Conservation (phyloP, 2,113 vertebrate species). For the Prunella fulvescens region DNA sequence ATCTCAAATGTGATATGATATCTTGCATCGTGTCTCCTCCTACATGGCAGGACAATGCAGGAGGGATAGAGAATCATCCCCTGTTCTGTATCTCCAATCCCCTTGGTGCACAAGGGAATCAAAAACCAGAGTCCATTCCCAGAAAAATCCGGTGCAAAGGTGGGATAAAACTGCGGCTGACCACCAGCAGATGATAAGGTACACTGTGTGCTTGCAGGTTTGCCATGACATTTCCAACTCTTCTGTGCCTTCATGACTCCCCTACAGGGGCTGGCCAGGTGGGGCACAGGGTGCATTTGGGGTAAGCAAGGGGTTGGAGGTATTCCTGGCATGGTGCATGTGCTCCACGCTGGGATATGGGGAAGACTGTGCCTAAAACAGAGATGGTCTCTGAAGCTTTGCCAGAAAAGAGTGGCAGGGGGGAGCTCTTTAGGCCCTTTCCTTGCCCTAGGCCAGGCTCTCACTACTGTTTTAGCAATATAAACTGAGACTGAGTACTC, state of each 20-base stretch:
- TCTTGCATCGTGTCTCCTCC: not conserved
- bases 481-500: not conserved
- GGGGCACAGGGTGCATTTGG: not conserved
- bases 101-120: not conserved
- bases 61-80: not conserved
- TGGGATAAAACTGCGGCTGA: not conserved
- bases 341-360: not conserved
- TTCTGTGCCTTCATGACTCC: fast-evolving
- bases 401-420: not conserved
- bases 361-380: not conserved
- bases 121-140: not conserved
- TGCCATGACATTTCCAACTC: not conserved
- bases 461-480: not conserved
- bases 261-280: not conserved
- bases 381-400: not conserved
- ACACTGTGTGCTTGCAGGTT: fast-evolving
- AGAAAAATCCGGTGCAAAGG: not conserved
- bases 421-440: not conserved
- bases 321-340: fast-evolving
- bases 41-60: not conserved
- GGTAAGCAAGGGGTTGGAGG: fast-evolving
- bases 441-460: not conserved
- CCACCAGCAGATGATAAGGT: not conserved
- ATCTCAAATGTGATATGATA: no score
- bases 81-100: not conserved